A percentile compares a stretch with the other conserved stretches of the same genome.
phyloP scores from a whole-genome alignment of 2,797 vertebrate species.

The Dendrocincla fuliginosa region DNA sequence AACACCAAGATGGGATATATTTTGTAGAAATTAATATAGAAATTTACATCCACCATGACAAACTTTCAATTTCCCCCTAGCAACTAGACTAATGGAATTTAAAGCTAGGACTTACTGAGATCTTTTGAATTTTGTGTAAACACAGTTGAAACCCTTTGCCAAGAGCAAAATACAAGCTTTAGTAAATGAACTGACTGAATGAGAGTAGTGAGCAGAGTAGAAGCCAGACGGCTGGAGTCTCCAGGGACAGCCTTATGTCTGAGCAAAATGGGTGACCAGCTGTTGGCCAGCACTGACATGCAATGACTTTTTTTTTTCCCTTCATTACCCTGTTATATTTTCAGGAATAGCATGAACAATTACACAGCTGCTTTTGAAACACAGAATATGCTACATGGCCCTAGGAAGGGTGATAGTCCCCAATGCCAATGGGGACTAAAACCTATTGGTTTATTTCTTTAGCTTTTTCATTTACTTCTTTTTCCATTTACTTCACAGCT shows the following conservation, averaged over 20 bases:
- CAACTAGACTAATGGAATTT: background rate
- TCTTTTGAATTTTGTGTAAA: constrained; percentile 8
- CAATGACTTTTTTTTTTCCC: background rate
- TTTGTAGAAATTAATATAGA: background rate
- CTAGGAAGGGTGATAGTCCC: background rate
- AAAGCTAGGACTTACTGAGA: background rate
- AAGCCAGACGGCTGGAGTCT: background rate
- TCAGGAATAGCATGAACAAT: background rate
- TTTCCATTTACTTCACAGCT: constrained; percentile 2
- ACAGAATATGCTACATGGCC: background rate
- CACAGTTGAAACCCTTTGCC: background rate
- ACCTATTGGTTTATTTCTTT: background rate
- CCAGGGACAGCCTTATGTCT: background rate
- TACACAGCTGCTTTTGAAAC: background rate
- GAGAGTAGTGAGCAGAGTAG: background rate
- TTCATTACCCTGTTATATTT: background rate
- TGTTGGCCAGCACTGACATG: background rate
- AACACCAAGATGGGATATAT: background rate
- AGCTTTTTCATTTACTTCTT: background rate
- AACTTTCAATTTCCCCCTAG: background rate
- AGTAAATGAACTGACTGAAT: background rate
- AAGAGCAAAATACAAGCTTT: background rate
- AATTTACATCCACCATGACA: background rate
- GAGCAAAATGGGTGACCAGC: background rate
- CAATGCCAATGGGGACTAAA: background rate